Percentiles rank a stretch among this genome's conserved stretches.
These are phyloP conservation scores for Drosophila serrata DNA, from an alignment of 1,140 invertebrate species.

Conservation along the genomic window DNA sequence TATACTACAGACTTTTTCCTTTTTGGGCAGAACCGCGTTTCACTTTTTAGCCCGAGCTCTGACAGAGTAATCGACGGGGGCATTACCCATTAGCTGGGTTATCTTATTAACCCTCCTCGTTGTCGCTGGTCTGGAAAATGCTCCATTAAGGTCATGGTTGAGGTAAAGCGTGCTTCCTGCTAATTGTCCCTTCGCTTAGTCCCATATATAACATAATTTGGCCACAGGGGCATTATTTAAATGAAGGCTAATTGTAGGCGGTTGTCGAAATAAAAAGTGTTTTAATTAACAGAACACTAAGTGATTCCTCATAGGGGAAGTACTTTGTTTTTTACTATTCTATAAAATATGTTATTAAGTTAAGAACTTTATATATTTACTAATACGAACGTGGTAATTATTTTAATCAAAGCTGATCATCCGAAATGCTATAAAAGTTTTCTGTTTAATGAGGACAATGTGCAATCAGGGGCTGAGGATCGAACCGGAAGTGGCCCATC, in stretches of 20 bases:
- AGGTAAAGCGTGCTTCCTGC: conserved; percentile 22
- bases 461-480: conserved; percentile 24
- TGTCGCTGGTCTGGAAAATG: neutral
- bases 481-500: conserved; percentile 46
- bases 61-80: conserved; percentile 22
- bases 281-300: conserved; percentile 50
- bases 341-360: neutral
- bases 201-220: conserved; percentile 32
- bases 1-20: neutral
- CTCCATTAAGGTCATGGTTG: conserved; percentile 22
- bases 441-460: conserved; percentile 3
- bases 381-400: too few relatives aligned
- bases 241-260: conserved; percentile 48
- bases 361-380: too few relatives aligned
- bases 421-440: neutral
- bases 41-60: conserved; percentile 8
- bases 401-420: neutral
- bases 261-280: conserved; percentile 39
- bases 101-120: conserved; percentile 27
- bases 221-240: conserved; percentile 50
- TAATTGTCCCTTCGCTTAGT: conserved; percentile 41
- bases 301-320: conserved; percentile 1
- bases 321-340: too few relatives aligned
- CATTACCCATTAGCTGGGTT: conserved; percentile 38
- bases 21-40: conserved; percentile 33